Evolutionary conservation across 2,797 vertebrate species (phyloP), one percentile per base, ranked within the genome.

Genomic region (Austrolebias charrua): DNA sequence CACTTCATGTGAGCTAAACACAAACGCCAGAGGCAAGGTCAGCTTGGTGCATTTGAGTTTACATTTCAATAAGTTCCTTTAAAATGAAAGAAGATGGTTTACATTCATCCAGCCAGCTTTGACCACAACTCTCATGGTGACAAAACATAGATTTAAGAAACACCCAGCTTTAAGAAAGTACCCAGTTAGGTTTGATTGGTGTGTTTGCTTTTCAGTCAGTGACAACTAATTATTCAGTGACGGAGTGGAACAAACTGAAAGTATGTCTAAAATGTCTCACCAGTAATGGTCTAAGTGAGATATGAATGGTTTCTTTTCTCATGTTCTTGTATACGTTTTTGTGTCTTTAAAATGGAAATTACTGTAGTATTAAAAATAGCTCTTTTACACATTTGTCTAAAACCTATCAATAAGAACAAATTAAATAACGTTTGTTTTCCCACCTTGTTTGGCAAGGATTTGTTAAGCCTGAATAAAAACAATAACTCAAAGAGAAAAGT

Each of bases 101-200:
- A 55, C 38, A 66, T 60, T 16, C 43, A 58, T 49, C 40, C 28
- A 49, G 57, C 55, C 54, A 66, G 38, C 52, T 73, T 74, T 79
- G 69, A 73, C 68, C 69, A 60, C 29, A 59, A 45, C 55, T 57
- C 71, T 64, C 48, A 54, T 24, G 49, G 61, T 65, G 51, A 66
- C 19, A 55, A 43, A 38, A 63, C 35, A 38, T 2, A 35, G 18
- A 71, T 49, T 54, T 64, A 29, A 35, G 38, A 68, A 48, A 38
- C 19, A 55, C 33, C 10, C 24, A 45, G 50, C 54, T 56, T 54
- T 52, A 49, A 62, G 20, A 48, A 49, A 24, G 57, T 66, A 49
- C 43, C 43, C 52, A 57, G 53, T 31, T 60, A 55, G 67, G 46
- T 29, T 54, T 24, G 59, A 56, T 49, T 52, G 49, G 33, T 40